These are phyloP conservation scores for Vireo altiloquus DNA, from an alignment of 2,113 vertebrate genomes.

Conservation along the genomic window DNA sequence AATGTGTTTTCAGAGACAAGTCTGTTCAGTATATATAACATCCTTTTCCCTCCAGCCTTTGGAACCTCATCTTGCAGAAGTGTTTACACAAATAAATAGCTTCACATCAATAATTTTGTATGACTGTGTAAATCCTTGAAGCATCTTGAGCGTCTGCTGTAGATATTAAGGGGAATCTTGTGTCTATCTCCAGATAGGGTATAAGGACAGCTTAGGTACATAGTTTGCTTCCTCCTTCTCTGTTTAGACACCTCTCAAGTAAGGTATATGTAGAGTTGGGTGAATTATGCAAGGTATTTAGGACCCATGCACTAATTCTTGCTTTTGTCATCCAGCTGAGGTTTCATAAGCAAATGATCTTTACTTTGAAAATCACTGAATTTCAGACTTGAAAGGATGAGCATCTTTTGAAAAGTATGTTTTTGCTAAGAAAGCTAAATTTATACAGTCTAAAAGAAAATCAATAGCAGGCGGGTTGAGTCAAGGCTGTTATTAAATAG, in stretches of 20 bases:
- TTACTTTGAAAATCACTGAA: not conserved
- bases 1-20: not conserved
- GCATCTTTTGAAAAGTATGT: not conserved
- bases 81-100: not conserved
- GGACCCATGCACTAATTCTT: not conserved
- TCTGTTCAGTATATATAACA: not conserved
- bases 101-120: not conserved
- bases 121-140: not conserved
- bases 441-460: not conserved
- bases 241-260: not conserved
- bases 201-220: not conserved
- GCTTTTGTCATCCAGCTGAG: not conserved
- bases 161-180: not conserved
- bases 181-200: not conserved
- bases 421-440: not conserved
- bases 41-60: not conserved
- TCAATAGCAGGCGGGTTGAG: not conserved
- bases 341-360: not conserved
- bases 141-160: not conserved
- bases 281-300: not conserved
- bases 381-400: not conserved
- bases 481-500: not conserved
- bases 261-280: not conserved
- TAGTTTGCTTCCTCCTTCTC: not conserved
- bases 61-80: not conserved